Base-by-base conservation (phyloP, 2,113 vertebrate genomes). In the Ariopsis seemanni region DNA sequence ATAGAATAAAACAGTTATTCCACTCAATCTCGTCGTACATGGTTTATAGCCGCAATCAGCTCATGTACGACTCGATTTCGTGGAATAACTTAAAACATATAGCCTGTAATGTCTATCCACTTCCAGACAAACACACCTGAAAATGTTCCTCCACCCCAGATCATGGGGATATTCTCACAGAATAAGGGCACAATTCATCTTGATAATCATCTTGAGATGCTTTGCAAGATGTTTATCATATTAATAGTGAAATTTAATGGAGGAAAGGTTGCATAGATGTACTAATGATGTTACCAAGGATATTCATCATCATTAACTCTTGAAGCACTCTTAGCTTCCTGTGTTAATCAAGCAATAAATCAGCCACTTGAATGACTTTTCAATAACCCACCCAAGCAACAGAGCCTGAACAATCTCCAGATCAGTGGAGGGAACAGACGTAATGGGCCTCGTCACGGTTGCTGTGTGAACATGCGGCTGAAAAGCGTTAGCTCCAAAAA, bases 251-350 rank as follows among this genome's bases (percentile, higher is more conserved):
- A 53, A 27, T 55, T 14, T 53, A 6, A 48, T 18, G 18, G 7
- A 69, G n/a, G 65, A 55, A 20, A 17, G 15, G 1, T 12, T 25
- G 14, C 22, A 17, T 20, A 34, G 7, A 30, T 84, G 48, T 25
- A 8, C 72, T 11, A 72, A 84, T 58, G 15, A 34, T 42, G 18
- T 34, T 22, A 72, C 9, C 62, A 67, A 6, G 20, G 48, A 67
- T 55, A 27, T 55, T 89, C 80, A 85, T 88, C 86, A 90, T 88
- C 80, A 89, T 88, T 89, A 85, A 88, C 88, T 79, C 55, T 75
- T 88, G 69, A 52, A 80, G 77, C 83, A 88, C 88, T 84, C 85
- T 53, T 72, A 77, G 69, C 88, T 91, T 88, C 86, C 83, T 90
- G 86, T 77, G 82, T 88, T 86, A 91, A 90, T 91, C 85, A 90